These are phyloP conservation scores for Lordiphosa clarofinis DNA, from an alignment of 1,140 invertebrate species.

Conservation along the genomic window DNA sequence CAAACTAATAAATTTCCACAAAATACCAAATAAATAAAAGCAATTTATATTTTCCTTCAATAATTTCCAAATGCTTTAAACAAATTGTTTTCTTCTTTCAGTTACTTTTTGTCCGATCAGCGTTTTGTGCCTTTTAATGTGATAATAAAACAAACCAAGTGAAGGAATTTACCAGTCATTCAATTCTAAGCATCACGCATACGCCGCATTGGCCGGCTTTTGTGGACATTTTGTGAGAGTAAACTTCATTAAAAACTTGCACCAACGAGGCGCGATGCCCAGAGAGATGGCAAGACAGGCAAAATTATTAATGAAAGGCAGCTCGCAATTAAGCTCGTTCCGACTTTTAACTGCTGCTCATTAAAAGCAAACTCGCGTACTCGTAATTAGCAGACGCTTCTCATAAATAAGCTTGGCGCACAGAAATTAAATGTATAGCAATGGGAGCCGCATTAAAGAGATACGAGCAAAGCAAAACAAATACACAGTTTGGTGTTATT, in stretches of 20 bases:
- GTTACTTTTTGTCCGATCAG: conserved; percentile 1
- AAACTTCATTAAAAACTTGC: conserved; percentile 69
- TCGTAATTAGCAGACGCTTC: conserved; percentile 61
- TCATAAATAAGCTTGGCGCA: conserved; percentile 51
- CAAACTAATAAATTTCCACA: neutral
- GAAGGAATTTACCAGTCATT: too few species aligned
- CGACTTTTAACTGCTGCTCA: conserved; percentile 59
- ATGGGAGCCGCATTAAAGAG: conserved; percentile 19
- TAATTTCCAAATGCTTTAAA: neutral
- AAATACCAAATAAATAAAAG: conserved; percentile 8
- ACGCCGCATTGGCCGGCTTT: conserved; percentile 20
- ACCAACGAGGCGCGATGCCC: conserved; percentile 16
- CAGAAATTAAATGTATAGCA: conserved; percentile 52
- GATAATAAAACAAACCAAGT: conserved; percentile 19
- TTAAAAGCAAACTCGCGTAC: conserved; percentile 37
- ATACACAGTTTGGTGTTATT: conserved; percentile 24
- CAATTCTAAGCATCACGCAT: conserved; percentile 21
- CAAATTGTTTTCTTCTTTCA: neutral
- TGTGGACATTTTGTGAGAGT: conserved; percentile 37
- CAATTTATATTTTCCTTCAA: neutral
- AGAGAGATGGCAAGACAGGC: conserved; percentile 4
- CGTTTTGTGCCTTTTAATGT: neutral
- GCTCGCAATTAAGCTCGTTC: conserved; percentile 69
- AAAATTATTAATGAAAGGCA: conserved; percentile 63
- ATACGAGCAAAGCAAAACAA: conserved; percentile 35